These are phyloP conservation scores for Proteles cristata DNA, from an alignment of 2,113 vertebrate genomes.

Conservation along the genomic window DNA sequence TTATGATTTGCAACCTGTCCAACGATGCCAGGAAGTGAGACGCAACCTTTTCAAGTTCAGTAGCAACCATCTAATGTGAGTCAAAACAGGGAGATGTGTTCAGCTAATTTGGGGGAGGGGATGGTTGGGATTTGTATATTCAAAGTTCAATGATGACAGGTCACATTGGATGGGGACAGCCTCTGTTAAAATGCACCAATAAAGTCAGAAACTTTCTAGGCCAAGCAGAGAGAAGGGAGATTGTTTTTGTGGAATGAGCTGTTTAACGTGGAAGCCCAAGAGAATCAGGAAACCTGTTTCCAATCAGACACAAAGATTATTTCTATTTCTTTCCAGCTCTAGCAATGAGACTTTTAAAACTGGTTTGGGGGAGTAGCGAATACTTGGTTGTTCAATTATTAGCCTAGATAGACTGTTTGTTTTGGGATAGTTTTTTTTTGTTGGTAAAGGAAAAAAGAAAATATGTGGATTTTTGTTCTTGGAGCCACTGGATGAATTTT, in stretches of 20 bases:
- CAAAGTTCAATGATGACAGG: conserved; percentile 71
- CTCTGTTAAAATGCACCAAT: conserved; percentile 54
- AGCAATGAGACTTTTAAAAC: conserved; percentile 49
- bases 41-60: conserved; percentile 74
- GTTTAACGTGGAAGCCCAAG: conserved; percentile 41
- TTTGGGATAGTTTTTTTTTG: not conserved
- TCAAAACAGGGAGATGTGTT: conserved; percentile 78
- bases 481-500: not conserved
- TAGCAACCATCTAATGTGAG: conserved; percentile 71
- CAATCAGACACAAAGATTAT: conserved; percentile 78
- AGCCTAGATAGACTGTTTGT: conserved; percentile 50
- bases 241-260: conserved; percentile 69
- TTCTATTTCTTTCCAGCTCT: conserved; percentile 68
- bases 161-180: conserved; percentile 43
- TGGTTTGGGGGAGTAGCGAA: not conserved
- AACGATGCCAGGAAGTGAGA: conserved; percentile 76
- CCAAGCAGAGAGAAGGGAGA: conserved; percentile 14
- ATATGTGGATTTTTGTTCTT: conserved; percentile 29
- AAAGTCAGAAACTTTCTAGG: conserved; percentile 69
- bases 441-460: conserved; percentile 50
- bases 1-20: conserved; percentile 83
- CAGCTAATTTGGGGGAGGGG: conserved; percentile 57
- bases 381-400: conserved; percentile 59
- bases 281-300: conserved; percentile 82
- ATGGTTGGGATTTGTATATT: conserved; percentile 61